Base-by-base conservation (phyloP, 2,888 invertebrate genomes). In the Lycaena phlaeas region DNA sequence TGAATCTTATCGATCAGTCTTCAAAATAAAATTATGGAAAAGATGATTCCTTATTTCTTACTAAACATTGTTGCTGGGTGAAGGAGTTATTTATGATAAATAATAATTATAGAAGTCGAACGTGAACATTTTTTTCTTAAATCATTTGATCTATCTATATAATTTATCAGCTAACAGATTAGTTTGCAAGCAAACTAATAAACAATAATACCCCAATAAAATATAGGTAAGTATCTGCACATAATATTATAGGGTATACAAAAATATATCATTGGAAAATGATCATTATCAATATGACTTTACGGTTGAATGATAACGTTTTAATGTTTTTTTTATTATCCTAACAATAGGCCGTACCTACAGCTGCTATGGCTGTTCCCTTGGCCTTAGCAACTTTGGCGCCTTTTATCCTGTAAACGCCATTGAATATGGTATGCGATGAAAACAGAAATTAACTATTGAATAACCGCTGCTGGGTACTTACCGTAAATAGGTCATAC, bases 321-420 rank as follows among this genome's bases (percentile, higher is more conserved):
- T 44, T 46, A 50, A 48, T 53, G 45, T 49, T 46, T 51, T 46
- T 55, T 60, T 56, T 53, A 56, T 44, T 50, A 46, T 44, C 42
- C 43, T 54, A 52, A 61, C 64, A 67, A 62, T 65, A 41, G 63
- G 57, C 66, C 64, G 62, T 61, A 68, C 71, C n/a, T n/a, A n/a
- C n/a, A 70, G 67, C 71, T 70, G 71, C 62, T 56, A 54, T 51
- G 51, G 56, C 56, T 59, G 42, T 45, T 53, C 49, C 54, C 53
- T 48, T 52, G 51, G 48, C 51, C 51, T 51, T 53, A 54, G 43
- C 49, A 47, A 44, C 41, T 52, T 52, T 54, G 52, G 51, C 52
- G 53, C 50, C 53, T 49, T 48, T 46, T 46, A 46, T 42, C 37
- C 43, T 43, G 48, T 45, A 26, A 40, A 28, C 41, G 41, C 37